These are phyloP conservation scores for Ophthalmolycus amberensis DNA, from an alignment of 2,113 vertebrate species.

Conservation along the genomic window DNA sequence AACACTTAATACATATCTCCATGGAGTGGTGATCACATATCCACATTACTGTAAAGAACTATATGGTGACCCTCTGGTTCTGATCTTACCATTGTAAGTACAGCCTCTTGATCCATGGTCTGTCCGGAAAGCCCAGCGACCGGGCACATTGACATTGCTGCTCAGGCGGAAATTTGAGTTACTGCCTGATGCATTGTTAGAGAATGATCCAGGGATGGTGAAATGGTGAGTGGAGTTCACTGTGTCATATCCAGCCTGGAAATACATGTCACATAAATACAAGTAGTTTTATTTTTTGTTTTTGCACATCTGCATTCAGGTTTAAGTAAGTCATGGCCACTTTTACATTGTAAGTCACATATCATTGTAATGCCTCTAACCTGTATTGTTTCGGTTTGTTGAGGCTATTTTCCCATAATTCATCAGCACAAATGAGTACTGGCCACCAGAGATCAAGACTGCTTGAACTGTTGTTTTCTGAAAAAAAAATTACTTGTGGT, in stretches of 20 bases:
- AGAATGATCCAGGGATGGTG: constrained; percentile 60
- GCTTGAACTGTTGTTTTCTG: constrained; percentile 73
- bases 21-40: background rate
- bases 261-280: background rate
- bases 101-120: constrained; percentile 48
- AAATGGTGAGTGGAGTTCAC: constrained; percentile 37
- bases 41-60: background rate
- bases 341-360: fast-evolving
- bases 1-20: background rate
- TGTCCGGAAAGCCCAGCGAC: constrained; percentile 68
- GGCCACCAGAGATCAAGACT: constrained; percentile 66
- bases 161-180: constrained; percentile 15
- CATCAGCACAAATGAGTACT: constrained; percentile 70
- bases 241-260: constrained; percentile 75
- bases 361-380: constrained; percentile 29
- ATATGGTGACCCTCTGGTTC: background rate
- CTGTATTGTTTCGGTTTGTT: background rate
- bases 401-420: constrained; percentile 71
- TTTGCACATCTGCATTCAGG: background rate
- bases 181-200: fast-evolving
- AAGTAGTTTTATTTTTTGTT: background rate
- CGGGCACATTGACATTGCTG: constrained; percentile 36
- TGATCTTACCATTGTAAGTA: constrained; percentile 38
- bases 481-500: background rate
- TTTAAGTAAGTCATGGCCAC: background rate